Base-by-base conservation (phyloP, 2,797 vertebrate species). In the Delichon dasypus region DNA sequence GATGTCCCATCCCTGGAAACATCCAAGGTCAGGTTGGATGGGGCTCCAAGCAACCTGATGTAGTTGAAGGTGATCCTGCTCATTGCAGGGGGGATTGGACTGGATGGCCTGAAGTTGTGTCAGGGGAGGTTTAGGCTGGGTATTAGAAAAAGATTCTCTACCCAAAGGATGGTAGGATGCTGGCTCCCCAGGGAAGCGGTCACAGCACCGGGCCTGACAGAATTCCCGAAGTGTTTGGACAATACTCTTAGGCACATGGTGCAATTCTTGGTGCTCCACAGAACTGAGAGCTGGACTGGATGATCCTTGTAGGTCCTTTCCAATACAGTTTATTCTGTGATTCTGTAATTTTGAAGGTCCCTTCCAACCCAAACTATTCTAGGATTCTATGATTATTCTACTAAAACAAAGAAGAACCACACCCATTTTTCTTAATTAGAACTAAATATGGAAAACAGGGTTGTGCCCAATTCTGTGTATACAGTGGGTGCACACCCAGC, bases 201-300 rank as follows among this genome's bases (percentile, higher is more conserved):
- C 26, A 77, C 30, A 47, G 29, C 9, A 62, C 11, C 29, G 45
- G 51, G n/a, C 25, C 40, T 54, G 29, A 34, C 14, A 70, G 48
- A 70, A 21, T 9, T 62, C 30, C 7, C 48, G 40, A 47, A 77
- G 34, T 15, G 13, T 62, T 34, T 18, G 14, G 14, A 61, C 42
- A 86, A 26, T 23, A 1, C 4, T 45, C 47, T 45, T 18, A 22
- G n/a, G 23, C 23, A 60, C 10, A 9, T 11, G 10, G 13, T 19
- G 19, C 9, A 1, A 75, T 27, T 60, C n/a, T 14, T 61, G 21
- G 4, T 54, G 55, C 11, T 54, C 16, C 0, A 0, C 48, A 34
- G 42, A 60, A 70, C 34, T 17, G 25, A 20, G 17, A 47, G 20
- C 7, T 54, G 42, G 40, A 47, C 20, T 54, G 25, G 34, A 54